Conservation (phyloP, 2,888 invertebrate species). For the Callosobruchus maculatus region DNA sequence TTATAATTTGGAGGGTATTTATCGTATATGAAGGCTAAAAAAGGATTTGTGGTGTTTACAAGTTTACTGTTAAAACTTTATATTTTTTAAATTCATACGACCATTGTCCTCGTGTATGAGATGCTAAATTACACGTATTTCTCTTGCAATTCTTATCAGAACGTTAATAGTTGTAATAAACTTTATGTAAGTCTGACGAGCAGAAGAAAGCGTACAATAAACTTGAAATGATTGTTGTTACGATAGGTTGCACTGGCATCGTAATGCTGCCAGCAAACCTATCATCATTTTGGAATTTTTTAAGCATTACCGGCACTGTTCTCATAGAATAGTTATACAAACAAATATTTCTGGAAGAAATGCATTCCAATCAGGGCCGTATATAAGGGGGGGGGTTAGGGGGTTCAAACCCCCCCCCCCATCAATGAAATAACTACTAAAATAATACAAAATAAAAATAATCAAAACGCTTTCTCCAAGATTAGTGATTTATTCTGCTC, state of each 20-base stretch:
- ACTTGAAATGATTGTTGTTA: background rate
- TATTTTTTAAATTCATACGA: too few species aligned
- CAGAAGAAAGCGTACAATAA: background rate
- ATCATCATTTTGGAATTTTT: background rate
- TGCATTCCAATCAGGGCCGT: too few species aligned
- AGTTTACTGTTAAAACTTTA: too few species aligned
- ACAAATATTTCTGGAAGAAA: background rate
- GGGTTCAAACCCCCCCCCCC: too few species aligned
- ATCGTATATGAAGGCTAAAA: too few species aligned
- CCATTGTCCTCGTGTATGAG: background rate
- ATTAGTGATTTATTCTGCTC: too few species aligned
- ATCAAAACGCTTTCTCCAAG: too few species aligned
- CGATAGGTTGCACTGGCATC: background rate
- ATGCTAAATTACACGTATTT: background rate
- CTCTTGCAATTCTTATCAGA: background rate
- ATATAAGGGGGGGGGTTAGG: too few species aligned
- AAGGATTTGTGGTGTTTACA: too few species aligned
- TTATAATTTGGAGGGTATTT: too few species aligned
- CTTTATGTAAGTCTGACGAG: background rate
- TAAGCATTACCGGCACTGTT: background rate
- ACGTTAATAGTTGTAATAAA: background rate
- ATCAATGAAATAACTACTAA: too few species aligned
- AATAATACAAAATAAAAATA: too few species aligned
- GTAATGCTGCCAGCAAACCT: background rate
- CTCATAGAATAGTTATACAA: background rate